Evolutionary conservation across 2,888 invertebrate genomes (phyloP).

Genomic region (Perizoma affinitatum): DNA sequence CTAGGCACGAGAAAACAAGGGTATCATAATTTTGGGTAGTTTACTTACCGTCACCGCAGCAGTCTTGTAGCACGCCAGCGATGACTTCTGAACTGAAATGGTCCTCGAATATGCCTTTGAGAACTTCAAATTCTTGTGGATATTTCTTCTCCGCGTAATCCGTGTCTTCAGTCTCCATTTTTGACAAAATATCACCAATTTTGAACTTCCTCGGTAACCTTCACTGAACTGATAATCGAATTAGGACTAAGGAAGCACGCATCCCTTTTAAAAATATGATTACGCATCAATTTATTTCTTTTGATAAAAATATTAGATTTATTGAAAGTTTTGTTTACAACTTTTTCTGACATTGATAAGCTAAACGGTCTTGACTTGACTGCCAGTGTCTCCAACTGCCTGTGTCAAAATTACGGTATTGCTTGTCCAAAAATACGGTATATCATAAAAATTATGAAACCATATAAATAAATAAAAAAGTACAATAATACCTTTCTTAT

Average conservation of each 20-base stretch:
- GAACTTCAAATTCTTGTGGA: constrained; percentile 52
- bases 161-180: constrained; percentile 22
- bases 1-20: background rate
- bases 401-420: too few relatives aligned
- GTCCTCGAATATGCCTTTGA: constrained; percentile 64
- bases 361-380: too few relatives aligned
- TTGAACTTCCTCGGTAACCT: background rate
- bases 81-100: constrained; percentile 63
- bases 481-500: too few relatives aligned
- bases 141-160: constrained; percentile 9
- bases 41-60: constrained; percentile 70
- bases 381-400: too few relatives aligned
- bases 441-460: too few relatives aligned
- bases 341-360: too few relatives aligned
- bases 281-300: too few relatives aligned
- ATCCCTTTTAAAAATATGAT: background rate
- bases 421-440: too few relatives aligned
- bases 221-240: background rate
- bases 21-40: too few relatives aligned
- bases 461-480: too few relatives aligned
- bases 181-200: constrained; percentile 4
- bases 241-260: background rate
- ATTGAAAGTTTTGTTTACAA: too few relatives aligned
- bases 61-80: constrained; percentile 63
- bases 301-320: too few relatives aligned